These are phyloP conservation scores for Cataglyphis hispanica DNA, from an alignment of 1,140 invertebrate genomes.

Conservation along the genomic window DNA sequence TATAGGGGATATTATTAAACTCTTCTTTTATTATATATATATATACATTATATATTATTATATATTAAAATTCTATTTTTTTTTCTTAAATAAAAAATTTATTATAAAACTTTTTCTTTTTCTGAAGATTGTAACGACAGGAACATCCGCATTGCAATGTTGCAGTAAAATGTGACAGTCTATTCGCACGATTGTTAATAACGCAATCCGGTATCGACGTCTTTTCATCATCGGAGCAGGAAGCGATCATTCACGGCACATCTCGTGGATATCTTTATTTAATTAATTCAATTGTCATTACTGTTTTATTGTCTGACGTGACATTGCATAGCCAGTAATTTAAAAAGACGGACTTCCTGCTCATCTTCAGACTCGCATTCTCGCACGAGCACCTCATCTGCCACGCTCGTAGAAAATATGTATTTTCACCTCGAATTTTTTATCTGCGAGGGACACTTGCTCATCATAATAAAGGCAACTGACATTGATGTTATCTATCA, in stretches of 20 bases:
- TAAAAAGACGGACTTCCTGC: slow-evolving; percentile 37
- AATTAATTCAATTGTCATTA: slow-evolving; percentile 58
- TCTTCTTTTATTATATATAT: too few relatives aligned
- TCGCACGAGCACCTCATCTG: not conserved
- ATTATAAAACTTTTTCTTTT: not conserved
- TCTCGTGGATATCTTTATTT: slow-evolving; percentile 31
- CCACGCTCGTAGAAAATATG: not conserved
- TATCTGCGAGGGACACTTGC: not conserved
- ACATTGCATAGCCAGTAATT: slow-evolving; percentile 20
- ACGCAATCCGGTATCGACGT: slow-evolving; percentile 28
- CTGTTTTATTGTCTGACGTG: slow-evolving; percentile 18
- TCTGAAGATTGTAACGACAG: not conserved
- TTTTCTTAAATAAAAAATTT: too few relatives aligned
- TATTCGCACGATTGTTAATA: slow-evolving; percentile 43
- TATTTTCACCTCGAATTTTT: slow-evolving; percentile 34
- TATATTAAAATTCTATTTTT: not conserved
- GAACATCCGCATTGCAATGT: slow-evolving; percentile 29
- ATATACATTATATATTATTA: not conserved
- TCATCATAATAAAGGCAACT: not conserved
- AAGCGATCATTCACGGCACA: slow-evolving; percentile 1
- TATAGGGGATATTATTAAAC: not conserved
- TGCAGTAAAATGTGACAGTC: not conserved
- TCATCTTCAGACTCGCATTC: slow-evolving; percentile 14
- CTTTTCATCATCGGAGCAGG: slow-evolving; percentile 31
- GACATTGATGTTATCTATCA: not conserved